Conservation (phyloP, 2,888 invertebrate genomes). For the Brenthis daphne region DNA sequence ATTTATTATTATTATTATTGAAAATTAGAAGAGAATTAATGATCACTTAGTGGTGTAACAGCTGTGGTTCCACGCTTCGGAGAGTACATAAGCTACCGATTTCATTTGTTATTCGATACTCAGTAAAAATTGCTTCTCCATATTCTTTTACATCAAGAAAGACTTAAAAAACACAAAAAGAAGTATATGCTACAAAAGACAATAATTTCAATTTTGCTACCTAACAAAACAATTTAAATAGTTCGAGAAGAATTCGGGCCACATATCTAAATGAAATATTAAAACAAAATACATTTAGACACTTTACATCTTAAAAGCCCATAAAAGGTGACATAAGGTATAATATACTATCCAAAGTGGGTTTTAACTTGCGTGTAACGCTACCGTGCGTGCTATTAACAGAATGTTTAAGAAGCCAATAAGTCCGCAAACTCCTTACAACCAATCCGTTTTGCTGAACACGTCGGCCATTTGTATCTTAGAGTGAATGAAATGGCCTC, state of each 20-base stretch:
- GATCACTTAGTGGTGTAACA: too few relatives aligned
- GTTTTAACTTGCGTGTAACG: conserved; percentile 25
- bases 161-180: too few relatives aligned
- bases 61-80: too few relatives aligned
- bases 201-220: too few relatives aligned
- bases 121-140: too few relatives aligned
- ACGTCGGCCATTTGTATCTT: conserved; percentile 49
- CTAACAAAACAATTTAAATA: too few relatives aligned
- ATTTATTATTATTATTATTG: too few relatives aligned
- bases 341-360: conserved; percentile 13
- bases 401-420: conserved; percentile 39
- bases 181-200: too few relatives aligned
- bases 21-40: too few relatives aligned
- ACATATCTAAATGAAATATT: conserved; percentile 3
- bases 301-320: neutral
- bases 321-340: conserved; percentile 6
- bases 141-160: too few relatives aligned
- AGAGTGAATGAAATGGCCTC: conserved; percentile 47
- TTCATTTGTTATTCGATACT: too few relatives aligned
- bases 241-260: neutral
- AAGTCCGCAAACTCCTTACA: conserved; percentile 37
- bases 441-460: conserved; percentile 46
- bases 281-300: neutral
- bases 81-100: too few relatives aligned
- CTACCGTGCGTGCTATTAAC: conserved; percentile 34